phyloP scores from a whole-genome alignment of 30 jellyfish, hydroid and myxozoan species.

The Hydractinia symbiolongicarpus region DNA sequence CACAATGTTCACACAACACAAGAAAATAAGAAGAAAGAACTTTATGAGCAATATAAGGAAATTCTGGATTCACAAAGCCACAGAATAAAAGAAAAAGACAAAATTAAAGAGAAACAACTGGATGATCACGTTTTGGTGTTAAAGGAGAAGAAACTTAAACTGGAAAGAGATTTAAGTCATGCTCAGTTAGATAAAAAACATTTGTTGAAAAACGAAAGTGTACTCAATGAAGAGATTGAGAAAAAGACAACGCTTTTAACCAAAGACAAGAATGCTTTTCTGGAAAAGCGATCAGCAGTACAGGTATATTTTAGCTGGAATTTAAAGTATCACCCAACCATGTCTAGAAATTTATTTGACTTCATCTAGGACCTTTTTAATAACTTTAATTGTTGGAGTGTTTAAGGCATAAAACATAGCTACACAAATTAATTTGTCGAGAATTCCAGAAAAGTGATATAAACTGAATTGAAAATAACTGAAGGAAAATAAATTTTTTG shows the following conservation, averaged over 20 bases:
- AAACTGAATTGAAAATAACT: no score
- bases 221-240: neutral
- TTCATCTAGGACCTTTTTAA: no score
- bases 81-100: neutral
- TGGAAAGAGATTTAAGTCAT: conserved; percentile 2
- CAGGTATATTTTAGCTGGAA: neutral
- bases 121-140: neutral
- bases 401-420: no score
- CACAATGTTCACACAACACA: neutral
- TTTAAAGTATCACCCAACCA: no score
- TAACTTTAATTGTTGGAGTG: no score
- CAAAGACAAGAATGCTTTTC: neutral
- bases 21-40: neutral
- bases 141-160: neutral
- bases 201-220: neutral
- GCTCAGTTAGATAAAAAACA: conserved; percentile 5
- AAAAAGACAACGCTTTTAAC: neutral
- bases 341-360: no score
- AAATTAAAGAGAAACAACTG: neutral
- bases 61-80: neutral
- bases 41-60: neutral
- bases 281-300: neutral
- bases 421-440: no score
- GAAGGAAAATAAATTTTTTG: no score
- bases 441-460: no score